phyloP scores from a whole-genome alignment of 2,888 invertebrate species.

The Anarsia innoxiella region DNA sequence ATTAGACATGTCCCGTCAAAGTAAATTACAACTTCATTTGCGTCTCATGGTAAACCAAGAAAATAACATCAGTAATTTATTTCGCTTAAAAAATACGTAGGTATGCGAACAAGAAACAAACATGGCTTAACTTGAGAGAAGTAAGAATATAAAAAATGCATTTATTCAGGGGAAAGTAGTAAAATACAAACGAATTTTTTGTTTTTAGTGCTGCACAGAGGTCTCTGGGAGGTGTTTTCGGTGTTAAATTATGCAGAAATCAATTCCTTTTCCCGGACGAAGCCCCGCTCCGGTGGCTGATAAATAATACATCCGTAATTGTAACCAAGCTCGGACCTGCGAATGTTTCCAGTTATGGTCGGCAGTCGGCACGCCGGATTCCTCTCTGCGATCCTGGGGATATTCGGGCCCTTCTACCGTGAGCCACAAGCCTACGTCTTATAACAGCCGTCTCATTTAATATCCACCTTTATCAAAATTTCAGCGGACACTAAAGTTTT shows the following conservation, averaged over 20 bases:
- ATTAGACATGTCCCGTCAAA: slow-evolving; percentile 64
- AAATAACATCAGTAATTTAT: too few relatives aligned
- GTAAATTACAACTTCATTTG: slow-evolving; percentile 54
- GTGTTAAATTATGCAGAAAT: slow-evolving; percentile 73
- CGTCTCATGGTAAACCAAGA: slow-evolving; percentile 29
- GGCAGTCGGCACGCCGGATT: not conserved
- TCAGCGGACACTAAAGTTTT: too few relatives aligned
- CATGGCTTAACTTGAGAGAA: slow-evolving; percentile 30
- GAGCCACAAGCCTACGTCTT: too few relatives aligned
- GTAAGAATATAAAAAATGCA: slow-evolving; percentile 49
- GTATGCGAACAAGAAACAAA: slow-evolving; percentile 22
- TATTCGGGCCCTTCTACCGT: too few relatives aligned
- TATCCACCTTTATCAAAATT: too few relatives aligned
- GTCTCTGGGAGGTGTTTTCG: slow-evolving; percentile 63
- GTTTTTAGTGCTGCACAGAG: slow-evolving; percentile 62
- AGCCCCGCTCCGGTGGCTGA: slow-evolving; percentile 47
- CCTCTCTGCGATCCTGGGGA: not conserved
- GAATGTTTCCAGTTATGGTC: slow-evolving; percentile 25
- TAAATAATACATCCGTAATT: slow-evolving; percentile 72
- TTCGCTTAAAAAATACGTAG: slow-evolving; percentile 23
- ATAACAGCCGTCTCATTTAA: too few relatives aligned
- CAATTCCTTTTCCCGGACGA: slow-evolving; percentile 66
- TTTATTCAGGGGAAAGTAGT: slow-evolving; percentile 58
- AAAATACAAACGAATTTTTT: slow-evolving; percentile 69
- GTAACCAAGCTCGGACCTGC: slow-evolving; percentile 42